These are phyloP conservation scores for Teleogryllus occipitalis DNA, from an alignment of 1,140 invertebrate species.

Conservation along the genomic window DNA sequence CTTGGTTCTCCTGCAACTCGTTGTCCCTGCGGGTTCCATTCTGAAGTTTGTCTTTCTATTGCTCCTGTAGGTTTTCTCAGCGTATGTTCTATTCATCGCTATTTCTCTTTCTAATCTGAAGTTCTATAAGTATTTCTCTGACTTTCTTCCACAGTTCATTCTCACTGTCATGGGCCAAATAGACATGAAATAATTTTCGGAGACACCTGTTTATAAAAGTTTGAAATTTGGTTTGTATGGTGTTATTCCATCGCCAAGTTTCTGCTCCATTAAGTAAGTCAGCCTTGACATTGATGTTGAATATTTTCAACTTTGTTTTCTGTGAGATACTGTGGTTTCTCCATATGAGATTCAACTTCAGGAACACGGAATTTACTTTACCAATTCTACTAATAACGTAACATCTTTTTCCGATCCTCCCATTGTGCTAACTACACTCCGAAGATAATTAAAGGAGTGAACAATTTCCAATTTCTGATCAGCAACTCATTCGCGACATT, in stretches of 20 bases:
- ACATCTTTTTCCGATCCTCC: too few relatives aligned
- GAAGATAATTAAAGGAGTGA: too few relatives aligned
- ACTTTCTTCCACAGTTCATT: neutral
- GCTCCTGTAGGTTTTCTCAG: neutral
- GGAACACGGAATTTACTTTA: neutral
- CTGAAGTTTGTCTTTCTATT: neutral
- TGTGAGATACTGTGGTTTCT: neutral
- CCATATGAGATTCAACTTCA: neutral
- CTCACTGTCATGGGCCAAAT: neutral
- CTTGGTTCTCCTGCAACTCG: neutral
- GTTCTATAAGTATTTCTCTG: neutral
- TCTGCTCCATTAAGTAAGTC: neutral
- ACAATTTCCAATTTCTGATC: too few relatives aligned
- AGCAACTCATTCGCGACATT: too few relatives aligned
- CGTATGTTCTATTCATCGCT: neutral
- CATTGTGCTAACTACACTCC: too few relatives aligned
- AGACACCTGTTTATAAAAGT: neutral
- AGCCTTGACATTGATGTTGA: neutral
- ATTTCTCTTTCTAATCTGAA: neutral
- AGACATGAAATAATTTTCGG: neutral
- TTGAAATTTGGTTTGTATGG: neutral
- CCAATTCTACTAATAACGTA: neutral
- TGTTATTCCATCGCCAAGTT: neutral
- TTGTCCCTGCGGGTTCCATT: neutral
- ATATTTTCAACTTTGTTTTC: neutral